Percentiles rank a stretch among this genome's conserved stretches.
phyloP scores from a whole-genome alignment of 2,797 vertebrate genomes.

The Hippoglossus hippoglossus region DNA sequence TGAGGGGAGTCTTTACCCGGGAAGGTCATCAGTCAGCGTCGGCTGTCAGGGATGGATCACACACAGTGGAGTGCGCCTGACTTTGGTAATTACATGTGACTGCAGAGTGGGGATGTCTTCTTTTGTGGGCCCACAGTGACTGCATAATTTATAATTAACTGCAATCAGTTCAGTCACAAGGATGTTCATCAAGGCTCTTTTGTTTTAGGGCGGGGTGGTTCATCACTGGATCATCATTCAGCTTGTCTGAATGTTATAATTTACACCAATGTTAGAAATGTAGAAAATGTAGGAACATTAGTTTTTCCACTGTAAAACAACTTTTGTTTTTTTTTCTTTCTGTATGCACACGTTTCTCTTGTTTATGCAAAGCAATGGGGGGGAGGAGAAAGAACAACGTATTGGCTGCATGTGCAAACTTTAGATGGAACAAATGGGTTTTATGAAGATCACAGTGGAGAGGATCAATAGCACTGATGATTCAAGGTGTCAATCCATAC shows the following conservation, averaged over 20 bases:
- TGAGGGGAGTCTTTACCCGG: conserved; percentile 86
- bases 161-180: conserved; percentile 87
- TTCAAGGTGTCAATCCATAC: conserved; percentile 82
- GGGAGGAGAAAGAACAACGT: conserved; percentile 68
- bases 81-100: conserved; percentile 99
- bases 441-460: conserved; percentile 78
- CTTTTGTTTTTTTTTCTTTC: too few relatives aligned
- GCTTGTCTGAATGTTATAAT: conserved; percentile 27
- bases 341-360: conserved; percentile 1
- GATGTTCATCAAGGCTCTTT: conserved; percentile 69
- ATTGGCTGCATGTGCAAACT: conserved; percentile 80
- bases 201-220: conserved; percentile 56
- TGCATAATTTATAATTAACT: conserved; percentile 99
- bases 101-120: conserved; percentile 98
- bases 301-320: background rate
- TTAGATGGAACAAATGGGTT: conserved; percentile 75
- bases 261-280: background rate
- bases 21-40: conserved; percentile 98
- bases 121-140: conserved; percentile 96
- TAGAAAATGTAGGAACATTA: background rate
- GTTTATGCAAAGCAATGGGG: conserved; percentile 63
- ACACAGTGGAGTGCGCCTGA: conserved; percentile 88
- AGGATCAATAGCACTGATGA: conserved; percentile 82
- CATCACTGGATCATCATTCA: conserved; percentile 40
- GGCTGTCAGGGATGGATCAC: conserved; percentile 93